phyloP scores from a whole-genome alignment of 2,113 vertebrate genomes.

The Donacobius atricapilla region DNA sequence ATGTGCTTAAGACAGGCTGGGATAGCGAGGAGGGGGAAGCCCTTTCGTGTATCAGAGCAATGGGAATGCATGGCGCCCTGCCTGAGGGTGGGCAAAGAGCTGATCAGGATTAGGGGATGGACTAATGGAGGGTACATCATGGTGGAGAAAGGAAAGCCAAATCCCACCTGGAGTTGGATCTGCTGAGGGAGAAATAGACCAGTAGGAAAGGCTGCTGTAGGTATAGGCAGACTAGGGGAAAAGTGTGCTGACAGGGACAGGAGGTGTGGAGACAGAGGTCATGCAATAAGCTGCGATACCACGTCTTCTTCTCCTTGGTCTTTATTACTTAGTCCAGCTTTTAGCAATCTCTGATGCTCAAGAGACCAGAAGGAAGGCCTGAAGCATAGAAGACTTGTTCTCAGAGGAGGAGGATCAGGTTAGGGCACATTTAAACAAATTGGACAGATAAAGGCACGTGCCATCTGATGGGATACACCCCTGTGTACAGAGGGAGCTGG shows the following conservation, averaged over 20 bases:
- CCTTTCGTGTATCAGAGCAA: background rate
- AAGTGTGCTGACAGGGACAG: background rate
- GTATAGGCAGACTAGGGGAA: background rate
- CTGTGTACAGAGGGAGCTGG: background rate
- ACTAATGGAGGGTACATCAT: background rate
- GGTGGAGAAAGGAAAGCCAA: background rate
- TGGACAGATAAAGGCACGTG: background rate
- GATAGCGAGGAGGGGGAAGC: background rate
- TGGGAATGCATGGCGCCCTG: background rate
- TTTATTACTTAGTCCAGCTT: background rate
- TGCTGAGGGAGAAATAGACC: background rate
- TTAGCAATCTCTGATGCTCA: background rate
- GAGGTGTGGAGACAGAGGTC: background rate
- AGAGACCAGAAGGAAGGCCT: background rate
- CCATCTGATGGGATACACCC: background rate
- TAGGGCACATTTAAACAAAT: background rate
- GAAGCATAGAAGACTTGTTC: background rate
- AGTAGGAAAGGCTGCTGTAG: background rate
- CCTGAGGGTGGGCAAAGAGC: background rate
- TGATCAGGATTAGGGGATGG: background rate
- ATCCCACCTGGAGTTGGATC: background rate
- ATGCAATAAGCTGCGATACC: background rate
- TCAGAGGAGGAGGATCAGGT: background rate
- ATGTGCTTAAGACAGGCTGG: background rate
- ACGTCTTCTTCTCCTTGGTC: background rate